phyloP scores from a whole-genome alignment of 2,888 invertebrate species.

The Drosophila mimetica region DNA sequence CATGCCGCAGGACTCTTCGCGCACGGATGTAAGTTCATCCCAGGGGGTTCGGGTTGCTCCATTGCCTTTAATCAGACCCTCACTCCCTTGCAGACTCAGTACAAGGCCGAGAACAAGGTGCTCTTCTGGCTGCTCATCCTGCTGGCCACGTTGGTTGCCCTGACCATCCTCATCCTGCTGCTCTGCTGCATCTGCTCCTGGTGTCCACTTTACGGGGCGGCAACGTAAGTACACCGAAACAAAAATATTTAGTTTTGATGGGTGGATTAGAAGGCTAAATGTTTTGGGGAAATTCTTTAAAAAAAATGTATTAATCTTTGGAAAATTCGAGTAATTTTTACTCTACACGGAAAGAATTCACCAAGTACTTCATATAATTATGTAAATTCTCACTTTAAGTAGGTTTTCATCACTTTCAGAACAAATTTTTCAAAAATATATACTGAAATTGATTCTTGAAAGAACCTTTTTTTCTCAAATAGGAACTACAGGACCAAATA shows the following conservation, averaged over 20 bases:
- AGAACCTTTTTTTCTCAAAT: too few species aligned
- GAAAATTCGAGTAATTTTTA: background rate
- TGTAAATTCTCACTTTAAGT: too few species aligned
- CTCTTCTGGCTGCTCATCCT: constrained; percentile 92
- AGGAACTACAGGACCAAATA: too few species aligned
- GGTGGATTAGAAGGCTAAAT: background rate
- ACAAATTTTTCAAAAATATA: too few species aligned
- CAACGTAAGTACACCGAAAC: constrained; percentile 85
- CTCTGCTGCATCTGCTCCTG: constrained; percentile 94
- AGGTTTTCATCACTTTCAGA: too few species aligned
- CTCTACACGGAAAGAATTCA: too few species aligned
- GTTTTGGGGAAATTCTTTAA: background rate
- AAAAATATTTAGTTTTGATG: background rate
- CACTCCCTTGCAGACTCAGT: constrained; percentile 87
- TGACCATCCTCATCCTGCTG: constrained; percentile 89
- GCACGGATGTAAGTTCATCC: constrained; percentile 80
- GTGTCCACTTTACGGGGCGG: constrained; percentile 92
- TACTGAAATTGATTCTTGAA: too few species aligned
- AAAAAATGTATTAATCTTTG: background rate
- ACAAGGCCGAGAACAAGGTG: constrained; percentile 89
- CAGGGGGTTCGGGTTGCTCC: background rate
- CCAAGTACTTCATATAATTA: too few species aligned
- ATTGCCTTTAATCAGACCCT: constrained; percentile 59
- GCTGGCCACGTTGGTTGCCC: constrained; percentile 89
- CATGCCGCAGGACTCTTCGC: constrained; percentile 77